These are phyloP conservation scores for Corydoras maculifer DNA, from an alignment of 2,113 vertebrate genomes.

Conservation along the genomic window DNA sequence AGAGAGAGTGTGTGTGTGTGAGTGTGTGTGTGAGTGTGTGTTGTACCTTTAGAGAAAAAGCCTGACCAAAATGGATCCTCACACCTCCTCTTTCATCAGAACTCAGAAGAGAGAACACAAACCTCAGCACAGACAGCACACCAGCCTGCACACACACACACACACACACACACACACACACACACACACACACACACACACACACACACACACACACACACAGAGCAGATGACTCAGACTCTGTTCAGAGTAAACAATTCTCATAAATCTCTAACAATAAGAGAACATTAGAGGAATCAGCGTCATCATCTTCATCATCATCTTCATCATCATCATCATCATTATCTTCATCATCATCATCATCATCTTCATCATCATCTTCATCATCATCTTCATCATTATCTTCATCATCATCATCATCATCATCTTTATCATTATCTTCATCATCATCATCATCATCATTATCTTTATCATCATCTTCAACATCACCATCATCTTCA, in stretches of 20 bases:
- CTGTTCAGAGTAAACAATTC: constrained; percentile 31
- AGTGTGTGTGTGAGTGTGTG: neutral
- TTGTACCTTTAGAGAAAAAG: constrained; percentile 82
- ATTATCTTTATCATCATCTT: no score
- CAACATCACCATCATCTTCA: no score
- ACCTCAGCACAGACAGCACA: constrained; percentile 41
- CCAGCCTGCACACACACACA: constrained; percentile 47
- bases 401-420: no score
- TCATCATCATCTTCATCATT: no score
- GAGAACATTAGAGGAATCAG: constrained; percentile 34
- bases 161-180: constrained; percentile 22
- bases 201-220: neutral
- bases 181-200: neutral
- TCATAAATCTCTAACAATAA: constrained; percentile 33
- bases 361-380: no score
- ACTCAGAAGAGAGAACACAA: constrained; percentile 46
- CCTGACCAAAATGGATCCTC: constrained; percentile 77
- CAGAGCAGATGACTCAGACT: constrained; percentile 21
- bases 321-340: no score
- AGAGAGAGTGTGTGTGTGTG: no score
- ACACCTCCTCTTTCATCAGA: constrained; percentile 51
- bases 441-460: no score
- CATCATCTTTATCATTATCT: no score
- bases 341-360: no score
- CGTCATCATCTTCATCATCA: constrained; percentile 26